A percentile compares a stretch with the other conserved stretches of the same genome.
These are phyloP conservation scores for Melinaea menophilus DNA, from an alignment of 2,888 invertebrate species.

Conservation along the genomic window DNA sequence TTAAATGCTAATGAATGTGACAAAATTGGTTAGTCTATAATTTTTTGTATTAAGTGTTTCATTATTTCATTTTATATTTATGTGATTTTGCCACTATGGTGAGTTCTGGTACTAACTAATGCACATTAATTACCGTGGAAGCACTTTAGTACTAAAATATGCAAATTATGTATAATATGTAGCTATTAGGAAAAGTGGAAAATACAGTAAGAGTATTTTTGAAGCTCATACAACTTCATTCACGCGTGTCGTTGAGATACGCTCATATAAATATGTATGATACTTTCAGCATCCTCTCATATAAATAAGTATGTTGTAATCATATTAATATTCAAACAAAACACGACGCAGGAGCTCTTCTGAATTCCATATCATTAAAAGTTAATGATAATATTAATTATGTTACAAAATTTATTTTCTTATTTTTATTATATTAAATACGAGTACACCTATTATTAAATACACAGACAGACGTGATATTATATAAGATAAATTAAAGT, in stretches of 20 bases:
- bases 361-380: too few species aligned
- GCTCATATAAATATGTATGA: too few species aligned
- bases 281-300: too few species aligned
- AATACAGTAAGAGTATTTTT: slow-evolving; percentile 48
- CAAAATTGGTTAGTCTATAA: neutral
- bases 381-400: too few species aligned
- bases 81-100: neutral
- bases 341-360: too few species aligned
- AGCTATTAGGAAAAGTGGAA: slow-evolving; percentile 58
- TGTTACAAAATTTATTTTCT: too few species aligned
- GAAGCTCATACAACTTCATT: slow-evolving; percentile 30
- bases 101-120: slow-evolving; percentile 43
- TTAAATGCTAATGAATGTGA: neutral
- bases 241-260: slow-evolving; percentile 27
- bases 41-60: neutral
- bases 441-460: too few species aligned
- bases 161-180: slow-evolving; percentile 56
- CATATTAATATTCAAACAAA: too few species aligned
- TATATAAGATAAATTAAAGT: too few species aligned
- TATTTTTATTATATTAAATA: too few species aligned
- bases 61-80: neutral
- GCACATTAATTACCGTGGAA: slow-evolving; percentile 60
- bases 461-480: too few species aligned
- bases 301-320: too few species aligned
- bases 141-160: slow-evolving; percentile 57